Base-by-base conservation (phyloP, 2,888 invertebrate genomes). In the Acrobasis suavella region DNA sequence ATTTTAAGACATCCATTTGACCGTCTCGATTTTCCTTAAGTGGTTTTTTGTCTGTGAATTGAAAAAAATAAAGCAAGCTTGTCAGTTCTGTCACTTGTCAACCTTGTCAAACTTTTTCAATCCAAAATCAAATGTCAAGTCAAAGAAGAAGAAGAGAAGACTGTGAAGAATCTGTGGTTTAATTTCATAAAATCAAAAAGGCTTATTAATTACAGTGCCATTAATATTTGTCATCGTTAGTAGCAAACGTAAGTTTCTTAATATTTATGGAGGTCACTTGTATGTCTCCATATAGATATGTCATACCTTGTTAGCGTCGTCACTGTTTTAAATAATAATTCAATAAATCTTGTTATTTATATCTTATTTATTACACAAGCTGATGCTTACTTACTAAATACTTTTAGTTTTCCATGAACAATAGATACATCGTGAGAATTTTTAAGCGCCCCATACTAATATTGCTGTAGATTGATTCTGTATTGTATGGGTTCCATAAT, bases 81-180 rank as follows among this genome's bases (percentile, higher is more conserved):
- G 32, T 32, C 32, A 32, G n/a, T n/a, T n/a, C n/a, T n/a, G n/a
- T n/a, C n/a, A n/a, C n/a, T n/a, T n/a, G n/a, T n/a, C n/a, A n/a
- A n/a, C n/a, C 8, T 14, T 46, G 46, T 46, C 46, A 46, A n/a
- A 46, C 14, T 14, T 46, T 46, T 46, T n/a, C n/a, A 46, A 46
- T 46, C 46, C n/a, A 46, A 46, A 46, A 46, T 46, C 46, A 46
- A 46, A 46, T 46, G 46, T 46, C 46, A 46, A 46, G 46, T 46
- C 46, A 46, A 46, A 46, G 46, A 60, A 22, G 12, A 50, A 38
- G 38, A 37, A 60, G 14, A 39, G 17, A 39, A 9, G 51, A 14
- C n/a, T 12, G 46, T 46, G 46, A 46, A 46, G 46, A 46, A 46
- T 46, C n/a, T 46, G 46, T 46, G 46, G 14, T 46, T 46, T 14